Percentiles rank a stretch among this genome's conserved stretches.
These are phyloP conservation scores for Arrhamphus sclerolepis DNA, from an alignment of 2,797 vertebrate species.

Conservation along the genomic window DNA sequence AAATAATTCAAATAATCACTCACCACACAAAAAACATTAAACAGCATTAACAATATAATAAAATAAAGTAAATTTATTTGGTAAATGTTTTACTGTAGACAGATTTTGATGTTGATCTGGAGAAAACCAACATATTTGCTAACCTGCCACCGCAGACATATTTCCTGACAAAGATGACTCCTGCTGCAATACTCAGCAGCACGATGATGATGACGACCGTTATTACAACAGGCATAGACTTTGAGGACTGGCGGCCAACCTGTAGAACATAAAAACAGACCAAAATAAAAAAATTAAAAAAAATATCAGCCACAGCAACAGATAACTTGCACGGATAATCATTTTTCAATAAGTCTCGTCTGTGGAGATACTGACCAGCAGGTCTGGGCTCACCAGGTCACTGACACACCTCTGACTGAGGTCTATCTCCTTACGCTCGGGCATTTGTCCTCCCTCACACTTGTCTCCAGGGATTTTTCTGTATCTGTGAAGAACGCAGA, in stretches of 20 bases:
- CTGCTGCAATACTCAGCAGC: constrained; percentile 79
- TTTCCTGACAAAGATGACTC: constrained; percentile 89
- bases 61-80: too few relatives aligned
- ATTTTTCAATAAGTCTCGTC: not conserved
- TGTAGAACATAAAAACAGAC: constrained; percentile 44
- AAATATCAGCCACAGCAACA: not conserved
- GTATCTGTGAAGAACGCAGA: constrained; percentile 79
- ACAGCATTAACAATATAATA: not conserved
- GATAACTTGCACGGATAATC: not conserved
- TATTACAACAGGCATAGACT: constrained; percentile 80
- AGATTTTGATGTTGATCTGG: too few relatives aligned
- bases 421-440: constrained; percentile 84
- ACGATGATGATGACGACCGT: constrained; percentile 84
- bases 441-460: constrained; percentile 85
- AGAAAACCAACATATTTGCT: constrained; percentile 36
- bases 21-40: not conserved
- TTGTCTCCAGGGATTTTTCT: constrained; percentile 95
- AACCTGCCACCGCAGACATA: constrained; percentile 95
- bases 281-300: not conserved
- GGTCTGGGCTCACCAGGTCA: constrained; percentile 79
- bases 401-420: constrained; percentile 90
- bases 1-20: not conserved
- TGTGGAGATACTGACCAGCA: constrained; percentile 68
- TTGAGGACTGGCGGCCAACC: constrained; percentile 69
- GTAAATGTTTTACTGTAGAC: too few relatives aligned